Evolutionary conservation across 2,888 invertebrate genomes (phyloP), one percentile per base, ranked within the genome.

Genomic region (Tachina lurida): DNA sequence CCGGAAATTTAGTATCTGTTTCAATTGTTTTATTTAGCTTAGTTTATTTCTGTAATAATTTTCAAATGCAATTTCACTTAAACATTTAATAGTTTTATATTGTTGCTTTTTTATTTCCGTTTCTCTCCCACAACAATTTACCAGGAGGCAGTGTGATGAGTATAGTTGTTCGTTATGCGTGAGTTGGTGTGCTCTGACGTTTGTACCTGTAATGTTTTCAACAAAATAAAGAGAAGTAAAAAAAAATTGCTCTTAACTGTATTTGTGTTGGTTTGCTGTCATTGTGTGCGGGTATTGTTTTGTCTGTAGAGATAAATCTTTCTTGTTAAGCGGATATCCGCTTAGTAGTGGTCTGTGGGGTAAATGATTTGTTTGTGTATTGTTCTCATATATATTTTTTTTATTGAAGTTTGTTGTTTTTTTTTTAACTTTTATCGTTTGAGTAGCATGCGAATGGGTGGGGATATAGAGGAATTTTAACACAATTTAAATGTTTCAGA

Each of bases 311-410:
- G 80, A 80, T 80, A 80, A 84, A 84, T 84, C 76, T 76, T 84
- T 76, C 52, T 76, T 76, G 63, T 84, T 76, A 80, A 76, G 58
- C 84, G 84, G 84, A 84, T 80, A 84, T 84, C 84, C 84, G 84
- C 80, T 84, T 73, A 76, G 71, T 70, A 81, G 80, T 68, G 76
- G 84, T 84, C 80, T 49, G 77, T 71, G 47, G 84, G 75, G 79
- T 76, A 84, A 80, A 84, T 76, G 71, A 60, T 80, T 84, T 80
- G 76, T 73, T 76, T 84, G 19, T 63, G 5, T 52, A 49, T 73
- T 70, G 31, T 78, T 68, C 54, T 54, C 19, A 13, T n/a, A n/a
- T 39, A 17, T 62, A 47, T 68, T 31, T 31, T 31, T 58, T 76
- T 58, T 17, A 56, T 56, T 56, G 31, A 2, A 22, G 45, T 41